phyloP scores from a whole-genome alignment of 2,888 invertebrate genomes.

The Tetrapedia diversipes region DNA sequence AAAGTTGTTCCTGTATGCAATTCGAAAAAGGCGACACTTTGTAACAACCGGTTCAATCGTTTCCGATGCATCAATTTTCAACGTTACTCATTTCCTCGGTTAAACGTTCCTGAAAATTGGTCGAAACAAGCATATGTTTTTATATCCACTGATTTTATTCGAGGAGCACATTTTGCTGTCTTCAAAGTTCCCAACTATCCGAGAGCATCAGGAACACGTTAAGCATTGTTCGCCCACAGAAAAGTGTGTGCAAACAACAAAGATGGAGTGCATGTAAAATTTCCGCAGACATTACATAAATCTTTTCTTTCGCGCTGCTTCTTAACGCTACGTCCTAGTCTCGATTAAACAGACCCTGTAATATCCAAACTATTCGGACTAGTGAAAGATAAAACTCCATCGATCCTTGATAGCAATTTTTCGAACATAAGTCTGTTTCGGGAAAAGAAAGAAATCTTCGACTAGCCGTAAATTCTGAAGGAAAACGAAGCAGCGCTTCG shows the following conservation, averaged over 20 bases:
- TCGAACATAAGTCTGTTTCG: neutral
- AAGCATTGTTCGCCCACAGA: neutral
- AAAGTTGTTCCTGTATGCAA: slow-evolving; percentile 22
- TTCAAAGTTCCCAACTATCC: neutral
- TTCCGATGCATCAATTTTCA: neutral
- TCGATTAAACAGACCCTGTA: neutral
- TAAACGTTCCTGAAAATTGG: neutral
- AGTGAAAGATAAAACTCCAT: neutral
- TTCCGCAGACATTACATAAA: neutral
- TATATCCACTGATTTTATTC: neutral
- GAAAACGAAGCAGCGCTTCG: slow-evolving; percentile 5
- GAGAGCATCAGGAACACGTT: neutral
- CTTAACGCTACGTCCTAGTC: neutral
- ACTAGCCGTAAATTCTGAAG: neutral
- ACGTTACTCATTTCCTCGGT: neutral
- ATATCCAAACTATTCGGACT: neutral
- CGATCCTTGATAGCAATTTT: neutral
- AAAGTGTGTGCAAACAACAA: neutral
- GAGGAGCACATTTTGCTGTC: neutral
- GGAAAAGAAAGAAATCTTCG: neutral
- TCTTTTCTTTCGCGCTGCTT: neutral
- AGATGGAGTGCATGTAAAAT: neutral
- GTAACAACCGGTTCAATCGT: neutral
- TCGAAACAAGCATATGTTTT: neutral
- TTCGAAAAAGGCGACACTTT: slow-evolving; percentile 1